Evolutionary conservation across 2,888 invertebrate species (phyloP).

Genomic region (Drosophila ezoana): DNA sequence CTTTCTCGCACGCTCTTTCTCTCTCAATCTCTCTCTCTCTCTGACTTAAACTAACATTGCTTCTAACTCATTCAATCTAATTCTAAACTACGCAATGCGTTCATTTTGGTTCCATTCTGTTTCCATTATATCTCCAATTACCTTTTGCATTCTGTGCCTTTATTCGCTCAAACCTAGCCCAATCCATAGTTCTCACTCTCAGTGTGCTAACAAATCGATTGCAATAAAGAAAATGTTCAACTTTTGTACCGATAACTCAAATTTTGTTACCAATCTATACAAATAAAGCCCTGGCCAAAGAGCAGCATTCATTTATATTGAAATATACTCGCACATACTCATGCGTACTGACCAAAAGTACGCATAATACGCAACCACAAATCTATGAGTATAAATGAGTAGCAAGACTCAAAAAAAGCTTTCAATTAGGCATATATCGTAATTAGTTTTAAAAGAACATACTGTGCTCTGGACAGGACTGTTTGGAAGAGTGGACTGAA

Average conservation of each 20-base stretch:
- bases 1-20: conserved; percentile 2
- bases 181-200: conserved; percentile 34
- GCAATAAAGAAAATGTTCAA: conserved; percentile 17
- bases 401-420: conserved; percentile 6
- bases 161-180: conserved; percentile 20
- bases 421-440: neutral
- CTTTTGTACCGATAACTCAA: conserved; percentile 5
- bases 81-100: conserved; percentile 56
- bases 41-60: conserved; percentile 61
- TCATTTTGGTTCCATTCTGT: conserved; percentile 69
- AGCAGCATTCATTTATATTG: neutral
- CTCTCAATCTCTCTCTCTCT: conserved; percentile 6
- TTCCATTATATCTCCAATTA: conserved; percentile 36
- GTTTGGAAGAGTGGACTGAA: neutral
- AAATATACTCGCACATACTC: neutral
- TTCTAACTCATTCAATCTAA: conserved; percentile 47
- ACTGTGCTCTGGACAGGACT: conserved; percentile 13
- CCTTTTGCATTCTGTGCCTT: conserved; percentile 12
- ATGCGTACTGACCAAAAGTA: neutral
- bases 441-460: neutral
- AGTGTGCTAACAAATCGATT: conserved; percentile 45
- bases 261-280: neutral
- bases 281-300: conserved; percentile 16
- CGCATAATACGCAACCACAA: neutral
- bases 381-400: neutral